phyloP scores from a whole-genome alignment of 2,797 vertebrate species.

The Macrochelys suwanniensis region DNA sequence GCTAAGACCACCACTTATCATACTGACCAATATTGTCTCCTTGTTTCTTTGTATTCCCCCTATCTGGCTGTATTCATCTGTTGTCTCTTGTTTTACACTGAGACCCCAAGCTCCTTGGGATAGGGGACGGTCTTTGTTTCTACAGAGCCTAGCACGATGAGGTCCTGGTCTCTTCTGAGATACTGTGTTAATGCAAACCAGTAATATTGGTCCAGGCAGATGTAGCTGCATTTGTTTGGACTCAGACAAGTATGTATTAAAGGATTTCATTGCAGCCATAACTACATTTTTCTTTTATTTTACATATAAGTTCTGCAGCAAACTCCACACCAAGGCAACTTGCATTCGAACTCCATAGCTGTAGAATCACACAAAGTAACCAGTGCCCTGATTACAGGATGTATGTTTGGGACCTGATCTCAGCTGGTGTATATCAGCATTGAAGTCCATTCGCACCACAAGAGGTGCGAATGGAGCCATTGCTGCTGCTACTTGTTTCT shows the following conservation, averaged over 20 bases:
- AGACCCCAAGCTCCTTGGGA: too few relatives aligned
- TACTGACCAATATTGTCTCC: too few relatives aligned
- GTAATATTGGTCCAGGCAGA: not conserved
- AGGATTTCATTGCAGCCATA: not conserved
- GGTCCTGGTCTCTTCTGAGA: not conserved
- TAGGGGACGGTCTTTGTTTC: too few relatives aligned
- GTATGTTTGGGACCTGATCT: not conserved
- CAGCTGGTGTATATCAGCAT: not conserved
- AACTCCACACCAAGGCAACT: not conserved
- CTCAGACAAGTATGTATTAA: not conserved
- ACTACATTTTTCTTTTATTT: not conserved
- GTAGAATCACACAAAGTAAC: fast-evolving
- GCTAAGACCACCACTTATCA: too few relatives aligned
- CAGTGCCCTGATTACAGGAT: not conserved
- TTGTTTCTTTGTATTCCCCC: too few relatives aligned
- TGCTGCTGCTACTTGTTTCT: slow-evolving; percentile 63
- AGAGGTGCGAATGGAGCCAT: not conserved
- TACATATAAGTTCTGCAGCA: not conserved
- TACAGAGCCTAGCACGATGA: too few relatives aligned
- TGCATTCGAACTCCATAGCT: not conserved
- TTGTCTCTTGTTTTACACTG: too few relatives aligned
- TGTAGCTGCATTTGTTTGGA: not conserved
- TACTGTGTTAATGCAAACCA: not conserved
- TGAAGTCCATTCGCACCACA: not conserved
- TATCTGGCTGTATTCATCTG: too few relatives aligned